Percentiles rank a stretch among this genome's conserved stretches.
These are phyloP conservation scores for Cotesia chilonis DNA, from an alignment of 1,140 invertebrate species.

Conservation along the genomic window DNA sequence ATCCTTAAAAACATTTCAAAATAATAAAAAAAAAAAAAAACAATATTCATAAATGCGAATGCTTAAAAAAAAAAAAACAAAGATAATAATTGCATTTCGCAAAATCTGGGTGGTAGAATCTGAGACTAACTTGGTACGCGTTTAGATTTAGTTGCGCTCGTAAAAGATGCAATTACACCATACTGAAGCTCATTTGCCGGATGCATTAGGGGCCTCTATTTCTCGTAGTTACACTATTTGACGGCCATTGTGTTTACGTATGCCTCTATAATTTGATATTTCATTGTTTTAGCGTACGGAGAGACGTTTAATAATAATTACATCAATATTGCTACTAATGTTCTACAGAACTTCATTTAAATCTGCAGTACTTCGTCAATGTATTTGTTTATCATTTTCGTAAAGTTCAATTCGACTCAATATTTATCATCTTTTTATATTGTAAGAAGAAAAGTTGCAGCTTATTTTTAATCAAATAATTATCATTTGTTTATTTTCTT, in stretches of 20 bases:
- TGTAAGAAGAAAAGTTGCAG: background rate
- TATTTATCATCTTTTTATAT: background rate
- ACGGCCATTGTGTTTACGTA: constrained; percentile 56
- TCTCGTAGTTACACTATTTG: constrained; percentile 54
- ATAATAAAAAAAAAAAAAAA: background rate
- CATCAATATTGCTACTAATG: background rate
- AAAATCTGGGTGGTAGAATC: constrained; percentile 29
- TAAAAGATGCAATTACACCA: constrained; percentile 58
- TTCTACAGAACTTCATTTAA: background rate
- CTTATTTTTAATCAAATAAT: no score
- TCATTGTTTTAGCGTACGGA: constrained; percentile 45
- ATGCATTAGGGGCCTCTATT: constrained; percentile 48
- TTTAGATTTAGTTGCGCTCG: constrained; percentile 57
- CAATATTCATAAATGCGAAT: background rate
- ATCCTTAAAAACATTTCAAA: background rate
- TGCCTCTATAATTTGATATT: constrained; percentile 52
- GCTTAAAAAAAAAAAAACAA: background rate
- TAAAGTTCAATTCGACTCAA: no score
- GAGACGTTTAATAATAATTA: constrained; percentile 2
- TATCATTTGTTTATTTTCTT: no score
- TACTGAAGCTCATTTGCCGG: constrained; percentile 46
- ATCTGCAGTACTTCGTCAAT: background rate
- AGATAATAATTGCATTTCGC: constrained; percentile 27
- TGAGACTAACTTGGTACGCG: constrained; percentile 38
- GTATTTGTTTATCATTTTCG: background rate